A percentile compares a stretch with the other conserved stretches of the same genome.
phyloP scores from a whole-genome alignment of 2,113 vertebrate species.

The Semnornis frantzii region DNA sequence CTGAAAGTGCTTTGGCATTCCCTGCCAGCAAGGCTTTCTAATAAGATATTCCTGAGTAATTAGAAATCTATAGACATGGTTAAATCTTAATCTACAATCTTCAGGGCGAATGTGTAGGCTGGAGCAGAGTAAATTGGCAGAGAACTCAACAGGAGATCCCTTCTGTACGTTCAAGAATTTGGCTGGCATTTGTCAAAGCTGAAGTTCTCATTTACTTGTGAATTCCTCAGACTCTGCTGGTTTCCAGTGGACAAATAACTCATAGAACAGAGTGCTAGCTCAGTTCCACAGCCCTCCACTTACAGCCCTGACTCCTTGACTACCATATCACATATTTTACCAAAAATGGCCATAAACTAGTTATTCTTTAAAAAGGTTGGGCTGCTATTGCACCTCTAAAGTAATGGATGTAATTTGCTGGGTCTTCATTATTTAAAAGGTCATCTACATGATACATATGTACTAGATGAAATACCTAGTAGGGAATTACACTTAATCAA shows the following conservation, averaged over 20 bases:
- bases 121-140: background rate
- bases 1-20: slow-evolving; percentile 16
- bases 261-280: background rate
- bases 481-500: background rate
- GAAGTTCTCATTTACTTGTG: background rate
- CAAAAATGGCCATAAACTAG: background rate
- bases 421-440: slow-evolving; percentile 4
- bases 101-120: slow-evolving; percentile 36
- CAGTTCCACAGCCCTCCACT: background rate
- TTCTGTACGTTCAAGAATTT: background rate
- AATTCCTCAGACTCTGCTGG: background rate
- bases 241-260: background rate
- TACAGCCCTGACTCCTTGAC: background rate
- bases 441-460: background rate
- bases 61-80: slow-evolving; percentile 54
- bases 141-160: background rate
- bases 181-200: background rate
- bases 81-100: slow-evolving; percentile 61
- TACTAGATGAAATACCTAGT: background rate
- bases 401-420: background rate
- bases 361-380: background rate
- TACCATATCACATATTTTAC: background rate
- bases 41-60: slow-evolving; percentile 51
- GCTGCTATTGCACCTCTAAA: background rate
- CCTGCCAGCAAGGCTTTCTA: slow-evolving; percentile 51